Evolutionary conservation across 2,797 vertebrate genomes (phyloP), one percentile per base, ranked within the genome.

Genomic region (Labeo calbasu): DNA sequence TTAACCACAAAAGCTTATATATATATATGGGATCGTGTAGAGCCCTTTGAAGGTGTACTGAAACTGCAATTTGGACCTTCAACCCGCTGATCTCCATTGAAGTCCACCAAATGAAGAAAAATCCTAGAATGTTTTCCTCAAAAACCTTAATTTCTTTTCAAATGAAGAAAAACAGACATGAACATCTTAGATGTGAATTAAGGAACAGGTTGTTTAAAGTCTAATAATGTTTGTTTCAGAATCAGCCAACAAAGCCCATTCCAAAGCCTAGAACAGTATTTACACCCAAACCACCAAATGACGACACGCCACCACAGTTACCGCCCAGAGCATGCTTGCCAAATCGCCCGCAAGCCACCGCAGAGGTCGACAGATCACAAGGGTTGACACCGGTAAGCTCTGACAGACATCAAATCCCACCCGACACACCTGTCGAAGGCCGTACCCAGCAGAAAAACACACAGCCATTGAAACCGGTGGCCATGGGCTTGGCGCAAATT

Each of bases 401-500:
- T 3, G 83, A 86, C 17, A 69, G 57, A 55, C 82, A 68, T 12
- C 80, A 73, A n/a, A 72, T 63, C 3, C 15, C 57, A 50, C 50
- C 65, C 40, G n/a, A 13, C 79, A 63, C 23, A 50, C 65, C 48
- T 19, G 19, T 51, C 40, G 65, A 73, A 55, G 25, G 65, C 23
- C 72, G 40, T 8, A 71, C 19, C 65, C 73, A 77, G 36, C 40
- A 84, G 43, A 83, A 21, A 14, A 91, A 65, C 85, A 88, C 48
- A 28, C 81, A 79, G 6, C 91, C 91, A 13, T 53, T 19, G 5
- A 94, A 91, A 88, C 85, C 88, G 0, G 82, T 87, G 0, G 82
- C 86, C 82, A 76, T 78, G 77, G 92, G 90, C 85, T 79, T 94
- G 2, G 91, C 86, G 70, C 90, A 90, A 78, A 77, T 94, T 12